Conservation (phyloP, 2,113 vertebrate species). For the Poecile atricapillus region DNA sequence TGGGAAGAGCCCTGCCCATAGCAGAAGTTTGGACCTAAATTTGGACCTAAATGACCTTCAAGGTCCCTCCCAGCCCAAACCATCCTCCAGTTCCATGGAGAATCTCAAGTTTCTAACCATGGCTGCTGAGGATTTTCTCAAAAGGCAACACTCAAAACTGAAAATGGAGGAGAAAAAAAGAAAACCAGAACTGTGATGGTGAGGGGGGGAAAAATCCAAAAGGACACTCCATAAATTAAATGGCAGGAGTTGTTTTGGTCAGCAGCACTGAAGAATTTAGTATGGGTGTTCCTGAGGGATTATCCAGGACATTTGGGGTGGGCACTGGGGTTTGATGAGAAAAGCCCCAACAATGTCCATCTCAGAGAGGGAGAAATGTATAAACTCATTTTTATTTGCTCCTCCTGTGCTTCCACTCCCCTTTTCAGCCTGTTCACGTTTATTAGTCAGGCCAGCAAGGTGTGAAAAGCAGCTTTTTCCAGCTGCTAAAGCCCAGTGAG, state of each 20-base stretch:
- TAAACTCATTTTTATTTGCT: not conserved
- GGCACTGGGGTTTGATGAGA: rapidly evolving
- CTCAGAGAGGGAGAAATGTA: rapidly evolving
- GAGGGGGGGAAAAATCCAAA: rapidly evolving
- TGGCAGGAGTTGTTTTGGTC: not conserved
- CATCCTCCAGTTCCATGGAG: not conserved
- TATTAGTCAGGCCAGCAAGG: not conserved
- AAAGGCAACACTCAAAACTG: not conserved
- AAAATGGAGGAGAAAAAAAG: not conserved
- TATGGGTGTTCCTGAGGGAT: not conserved
- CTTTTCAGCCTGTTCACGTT: not conserved
- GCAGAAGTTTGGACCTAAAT: not conserved
- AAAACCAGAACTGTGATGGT: rapidly evolving
- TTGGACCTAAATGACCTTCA: no score
- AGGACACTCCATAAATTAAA: not conserved
- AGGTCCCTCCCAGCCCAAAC: not conserved
- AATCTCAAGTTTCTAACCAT: not conserved
- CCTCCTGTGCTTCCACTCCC: not conserved
- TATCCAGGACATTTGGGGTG: not conserved
- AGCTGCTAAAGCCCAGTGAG: not conserved
- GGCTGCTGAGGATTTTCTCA: not conserved
- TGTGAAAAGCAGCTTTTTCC: not conserved
- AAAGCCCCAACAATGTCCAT: rapidly evolving
- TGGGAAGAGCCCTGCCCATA: not conserved
- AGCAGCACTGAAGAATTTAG: rapidly evolving